A percentile compares a stretch with the other conserved stretches of the same genome.
phyloP scores from a whole-genome alignment of 2,113 vertebrate species.

The Phrynosoma platyrhinos region DNA sequence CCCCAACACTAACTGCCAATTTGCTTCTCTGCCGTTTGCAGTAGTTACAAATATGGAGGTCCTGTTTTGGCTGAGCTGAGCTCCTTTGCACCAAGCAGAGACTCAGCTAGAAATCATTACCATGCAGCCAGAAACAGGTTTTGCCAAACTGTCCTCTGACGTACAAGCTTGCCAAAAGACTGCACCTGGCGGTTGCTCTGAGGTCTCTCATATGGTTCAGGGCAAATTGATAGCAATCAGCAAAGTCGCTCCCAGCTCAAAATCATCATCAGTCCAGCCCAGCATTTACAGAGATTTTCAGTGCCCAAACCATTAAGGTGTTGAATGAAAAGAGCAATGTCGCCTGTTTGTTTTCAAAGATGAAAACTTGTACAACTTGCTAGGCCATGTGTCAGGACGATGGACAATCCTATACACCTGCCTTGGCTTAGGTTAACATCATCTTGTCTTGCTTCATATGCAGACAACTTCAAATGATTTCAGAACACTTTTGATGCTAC shows the following conservation, averaged over 20 bases:
- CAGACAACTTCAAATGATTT: neutral
- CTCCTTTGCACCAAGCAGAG: neutral
- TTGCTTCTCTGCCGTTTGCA: no score
- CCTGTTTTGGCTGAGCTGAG: neutral
- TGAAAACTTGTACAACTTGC: neutral
- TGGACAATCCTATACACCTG: neutral
- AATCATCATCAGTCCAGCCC: neutral
- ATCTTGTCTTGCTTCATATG: neutral
- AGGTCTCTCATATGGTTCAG: fast-evolving
- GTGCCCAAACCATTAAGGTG: neutral
- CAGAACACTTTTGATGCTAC: neutral
- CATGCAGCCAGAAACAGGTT: neutral
- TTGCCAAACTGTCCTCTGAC: neutral
- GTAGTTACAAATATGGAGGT: no score
- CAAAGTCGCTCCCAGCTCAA: neutral
- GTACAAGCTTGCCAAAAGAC: neutral
- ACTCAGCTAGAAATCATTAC: neutral
- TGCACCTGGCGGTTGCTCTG: neutral
- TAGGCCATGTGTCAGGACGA: fast-evolving
- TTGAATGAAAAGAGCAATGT: neutral
- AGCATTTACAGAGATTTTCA: neutral
- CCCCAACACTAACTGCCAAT: no score
- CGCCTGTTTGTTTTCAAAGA: neutral
- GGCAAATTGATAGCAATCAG: constrained; percentile 13
- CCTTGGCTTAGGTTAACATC: neutral